Conservation (phyloP, 2,888 invertebrate species). For the Dicyrtoma fusca region DNA sequence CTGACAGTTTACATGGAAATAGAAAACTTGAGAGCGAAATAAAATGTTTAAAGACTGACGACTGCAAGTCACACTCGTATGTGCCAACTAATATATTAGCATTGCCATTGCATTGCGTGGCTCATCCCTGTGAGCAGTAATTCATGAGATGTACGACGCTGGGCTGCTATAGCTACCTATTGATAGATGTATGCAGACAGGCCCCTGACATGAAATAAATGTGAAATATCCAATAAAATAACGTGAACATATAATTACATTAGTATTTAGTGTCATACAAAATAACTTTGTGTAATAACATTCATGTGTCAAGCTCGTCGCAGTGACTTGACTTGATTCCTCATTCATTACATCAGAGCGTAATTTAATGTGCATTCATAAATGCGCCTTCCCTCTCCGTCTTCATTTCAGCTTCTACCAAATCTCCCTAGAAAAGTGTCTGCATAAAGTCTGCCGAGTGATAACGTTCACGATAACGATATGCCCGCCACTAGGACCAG, state of each 20-base stretch:
- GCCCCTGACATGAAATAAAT: too few species aligned
- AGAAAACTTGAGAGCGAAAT: neutral
- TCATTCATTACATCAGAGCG: neutral
- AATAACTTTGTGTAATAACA: conserved; percentile 18
- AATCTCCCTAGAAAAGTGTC: too few species aligned
- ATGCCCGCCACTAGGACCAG: too few species aligned
- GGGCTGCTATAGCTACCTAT: too few species aligned
- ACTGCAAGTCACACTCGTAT: neutral
- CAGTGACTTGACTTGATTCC: conserved; percentile 14
- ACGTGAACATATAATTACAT: neutral
- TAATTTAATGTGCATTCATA: too few species aligned
- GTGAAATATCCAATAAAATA: too few species aligned
- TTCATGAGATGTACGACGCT: neutral
- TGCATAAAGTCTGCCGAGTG: too few species aligned
- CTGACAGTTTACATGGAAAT: too few species aligned
- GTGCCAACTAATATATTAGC: neutral
- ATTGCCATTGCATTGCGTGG: neutral
- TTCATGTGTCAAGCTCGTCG: conserved; percentile 2
- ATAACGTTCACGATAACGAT: too few species aligned
- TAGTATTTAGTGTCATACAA: conserved; percentile 6
- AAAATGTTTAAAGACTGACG: conserved; percentile 5
- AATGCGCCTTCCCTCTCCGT: too few species aligned
- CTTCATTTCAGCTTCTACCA: too few species aligned
- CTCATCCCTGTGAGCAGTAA: neutral
- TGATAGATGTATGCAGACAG: too few species aligned